These are phyloP conservation scores for Caradrina kadenii DNA, from an alignment of 2,888 invertebrate species.

Conservation along the genomic window DNA sequence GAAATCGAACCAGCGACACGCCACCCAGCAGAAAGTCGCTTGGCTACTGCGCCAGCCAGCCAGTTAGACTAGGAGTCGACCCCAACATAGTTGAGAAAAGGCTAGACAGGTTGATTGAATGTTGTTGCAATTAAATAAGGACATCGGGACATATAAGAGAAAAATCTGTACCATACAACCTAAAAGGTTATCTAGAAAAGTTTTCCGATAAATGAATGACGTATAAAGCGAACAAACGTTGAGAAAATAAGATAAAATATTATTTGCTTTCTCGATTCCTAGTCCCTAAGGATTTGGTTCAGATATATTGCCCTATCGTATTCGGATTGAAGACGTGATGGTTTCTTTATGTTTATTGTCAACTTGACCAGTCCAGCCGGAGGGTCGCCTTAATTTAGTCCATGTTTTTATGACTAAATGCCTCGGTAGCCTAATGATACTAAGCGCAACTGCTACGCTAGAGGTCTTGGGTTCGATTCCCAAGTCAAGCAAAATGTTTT, in stretches of 20 bases:
- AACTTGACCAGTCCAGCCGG: conserved; percentile 35
- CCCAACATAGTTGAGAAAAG: no score
- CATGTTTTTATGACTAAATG: conserved; percentile 16
- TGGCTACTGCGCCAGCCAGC: no score
- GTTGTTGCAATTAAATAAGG: conserved; percentile 64
- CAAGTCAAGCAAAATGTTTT: no score
- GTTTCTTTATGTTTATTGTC: conserved; percentile 54
- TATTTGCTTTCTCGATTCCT: conserved; percentile 63
- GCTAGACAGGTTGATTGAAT: no score
- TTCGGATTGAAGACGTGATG: conserved; percentile 55
- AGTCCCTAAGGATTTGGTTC: conserved; percentile 53
- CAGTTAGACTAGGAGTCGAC: no score
- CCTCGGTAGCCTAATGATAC: no score
- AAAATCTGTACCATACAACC: conserved; percentile 56
- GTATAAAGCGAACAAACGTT: conserved; percentile 64
- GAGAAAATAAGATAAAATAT: conserved; percentile 70
- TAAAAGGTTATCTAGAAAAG: conserved; percentile 61
- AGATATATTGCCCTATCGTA: conserved; percentile 62
- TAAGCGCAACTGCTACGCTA: no score
- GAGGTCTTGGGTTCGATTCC: no score
- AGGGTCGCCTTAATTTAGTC: conserved; percentile 32
- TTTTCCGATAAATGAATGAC: conserved; percentile 70
- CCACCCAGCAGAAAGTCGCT: no score
- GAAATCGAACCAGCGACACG: no score
- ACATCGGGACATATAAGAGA: conserved; percentile 58